phyloP scores from a whole-genome alignment of 1,140 invertebrate genomes.

The Drosophila sp. region DNA sequence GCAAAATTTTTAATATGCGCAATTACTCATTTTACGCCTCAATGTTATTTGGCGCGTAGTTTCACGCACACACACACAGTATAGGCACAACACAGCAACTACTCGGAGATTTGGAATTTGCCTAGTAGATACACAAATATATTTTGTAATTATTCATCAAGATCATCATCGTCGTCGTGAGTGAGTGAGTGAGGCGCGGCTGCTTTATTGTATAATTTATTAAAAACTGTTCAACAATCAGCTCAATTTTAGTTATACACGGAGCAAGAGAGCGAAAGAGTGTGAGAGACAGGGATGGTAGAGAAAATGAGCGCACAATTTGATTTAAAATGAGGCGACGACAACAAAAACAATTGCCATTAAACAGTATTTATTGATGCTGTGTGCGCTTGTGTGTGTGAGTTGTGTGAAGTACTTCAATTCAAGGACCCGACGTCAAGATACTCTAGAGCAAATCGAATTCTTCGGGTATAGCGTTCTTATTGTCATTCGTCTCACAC shows the following conservation, averaged over 20 bases:
- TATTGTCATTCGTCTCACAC: too few species aligned
- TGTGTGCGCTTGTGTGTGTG: constrained; percentile 40
- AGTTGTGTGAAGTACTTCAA: constrained; percentile 4
- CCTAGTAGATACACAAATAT: constrained; percentile 50
- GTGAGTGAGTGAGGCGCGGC: constrained; percentile 58
- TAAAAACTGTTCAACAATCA: constrained; percentile 65
- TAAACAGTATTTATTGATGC: constrained; percentile 74
- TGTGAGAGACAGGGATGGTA: constrained; percentile 11
- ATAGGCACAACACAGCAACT: constrained; percentile 20
- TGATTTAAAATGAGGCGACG: constrained; percentile 63
- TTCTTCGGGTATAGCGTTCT: too few species aligned
- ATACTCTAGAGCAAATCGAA: constrained; percentile 18
- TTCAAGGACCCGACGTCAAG: neutral
- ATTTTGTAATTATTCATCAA: constrained; percentile 76
- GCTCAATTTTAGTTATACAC: constrained; percentile 70
- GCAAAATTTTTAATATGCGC: constrained; percentile 63
- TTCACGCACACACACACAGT: constrained; percentile 53
- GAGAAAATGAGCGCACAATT: constrained; percentile 44
- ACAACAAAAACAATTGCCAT: constrained; percentile 76
- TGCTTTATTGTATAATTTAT: constrained; percentile 77
- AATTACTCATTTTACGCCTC: constrained; percentile 78
- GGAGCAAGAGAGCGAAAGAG: constrained; percentile 40
- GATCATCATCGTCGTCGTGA: constrained; percentile 36
- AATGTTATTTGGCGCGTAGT: constrained; percentile 67
- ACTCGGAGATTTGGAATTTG: constrained; percentile 60